These are phyloP conservation scores for Chironomus striatipennis DNA, from an alignment of 1,140 invertebrate genomes.

Conservation along the genomic window DNA sequence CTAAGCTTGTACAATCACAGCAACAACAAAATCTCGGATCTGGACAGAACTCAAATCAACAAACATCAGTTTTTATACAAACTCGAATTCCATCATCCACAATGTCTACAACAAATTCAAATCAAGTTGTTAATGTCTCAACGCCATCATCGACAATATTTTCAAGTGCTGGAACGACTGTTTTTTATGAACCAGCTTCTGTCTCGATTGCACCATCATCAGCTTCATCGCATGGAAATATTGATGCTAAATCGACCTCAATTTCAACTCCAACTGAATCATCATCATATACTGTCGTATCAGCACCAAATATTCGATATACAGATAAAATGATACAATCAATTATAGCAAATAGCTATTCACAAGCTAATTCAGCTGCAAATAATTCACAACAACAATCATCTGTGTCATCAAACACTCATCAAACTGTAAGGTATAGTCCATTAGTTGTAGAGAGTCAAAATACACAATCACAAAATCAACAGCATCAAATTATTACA, in stretches of 20 bases:
- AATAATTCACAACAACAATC: not conserved
- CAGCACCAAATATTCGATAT: not conserved
- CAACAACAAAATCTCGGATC: not conserved
- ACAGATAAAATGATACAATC: constrained; percentile 18
- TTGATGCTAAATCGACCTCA: not conserved
- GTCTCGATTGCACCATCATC: not conserved
- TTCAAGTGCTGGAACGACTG: not conserved
- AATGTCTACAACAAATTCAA: not conserved
- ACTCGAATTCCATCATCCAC: not conserved
- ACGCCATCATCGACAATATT: not conserved
- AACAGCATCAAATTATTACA: constrained; percentile 10
- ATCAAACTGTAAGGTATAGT: not conserved
- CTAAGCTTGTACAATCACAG: not conserved
- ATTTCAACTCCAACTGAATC: not conserved
- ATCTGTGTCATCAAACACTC: not conserved
- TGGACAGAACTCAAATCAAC: not conserved
- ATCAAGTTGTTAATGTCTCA: not conserved
- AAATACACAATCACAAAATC: not conserved
- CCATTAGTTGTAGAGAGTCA: constrained; percentile 9
- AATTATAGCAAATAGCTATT: not conserved
- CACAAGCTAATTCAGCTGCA: not conserved
- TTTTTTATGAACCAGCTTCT: not conserved
- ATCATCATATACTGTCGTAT: not conserved
- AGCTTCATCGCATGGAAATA: not conserved
- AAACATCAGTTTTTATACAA: not conserved